Conservation (phyloP, 2,888 invertebrate genomes). For the Acronicta alni region DNA sequence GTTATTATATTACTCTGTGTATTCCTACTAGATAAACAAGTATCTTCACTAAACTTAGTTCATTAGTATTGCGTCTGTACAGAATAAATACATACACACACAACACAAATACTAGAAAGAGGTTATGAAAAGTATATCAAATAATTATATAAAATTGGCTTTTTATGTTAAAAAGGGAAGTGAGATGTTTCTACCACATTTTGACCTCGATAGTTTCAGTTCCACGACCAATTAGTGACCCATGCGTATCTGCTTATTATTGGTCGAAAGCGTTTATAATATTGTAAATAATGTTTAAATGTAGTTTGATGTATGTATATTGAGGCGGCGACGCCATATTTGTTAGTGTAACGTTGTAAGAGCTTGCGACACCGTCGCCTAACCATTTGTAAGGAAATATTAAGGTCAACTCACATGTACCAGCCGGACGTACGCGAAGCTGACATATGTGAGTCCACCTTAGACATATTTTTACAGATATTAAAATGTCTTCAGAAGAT, state of each 20-base stretch:
- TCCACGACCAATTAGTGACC: slow-evolving; percentile 48
- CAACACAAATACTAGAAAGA: slow-evolving; percentile 24
- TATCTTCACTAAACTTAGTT: slow-evolving; percentile 14
- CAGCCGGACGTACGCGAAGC: background rate
- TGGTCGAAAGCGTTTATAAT: slow-evolving; percentile 48
- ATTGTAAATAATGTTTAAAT: slow-evolving; percentile 60
- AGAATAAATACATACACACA: slow-evolving; percentile 27
- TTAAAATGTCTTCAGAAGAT: slow-evolving; percentile 48
- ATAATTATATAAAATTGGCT: background rate
- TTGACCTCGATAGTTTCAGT: slow-evolving; percentile 34
- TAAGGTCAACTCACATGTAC: slow-evolving; percentile 25
- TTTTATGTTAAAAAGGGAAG: slow-evolving; percentile 21
- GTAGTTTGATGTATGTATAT: slow-evolving; percentile 63
- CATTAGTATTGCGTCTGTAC: slow-evolving; percentile 4
- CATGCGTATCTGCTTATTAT: slow-evolving; percentile 40
- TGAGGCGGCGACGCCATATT: slow-evolving; percentile 48
- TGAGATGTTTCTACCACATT: slow-evolving; percentile 15
- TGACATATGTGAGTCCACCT: slow-evolving; percentile 34
- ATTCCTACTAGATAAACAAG: slow-evolving; percentile 11
- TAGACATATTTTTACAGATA: slow-evolving; percentile 62
- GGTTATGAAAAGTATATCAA: slow-evolving; percentile 13
- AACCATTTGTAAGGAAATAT: slow-evolving; percentile 57
- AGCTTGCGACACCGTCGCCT: slow-evolving; percentile 65
- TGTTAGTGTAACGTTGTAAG: slow-evolving; percentile 58
- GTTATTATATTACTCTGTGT: slow-evolving; percentile 25